A percentile compares a stretch with the other conserved stretches of the same genome.
These are phyloP conservation scores for Drosophila subquinaria DNA, from an alignment of 2,888 invertebrate species.

Conservation along the genomic window DNA sequence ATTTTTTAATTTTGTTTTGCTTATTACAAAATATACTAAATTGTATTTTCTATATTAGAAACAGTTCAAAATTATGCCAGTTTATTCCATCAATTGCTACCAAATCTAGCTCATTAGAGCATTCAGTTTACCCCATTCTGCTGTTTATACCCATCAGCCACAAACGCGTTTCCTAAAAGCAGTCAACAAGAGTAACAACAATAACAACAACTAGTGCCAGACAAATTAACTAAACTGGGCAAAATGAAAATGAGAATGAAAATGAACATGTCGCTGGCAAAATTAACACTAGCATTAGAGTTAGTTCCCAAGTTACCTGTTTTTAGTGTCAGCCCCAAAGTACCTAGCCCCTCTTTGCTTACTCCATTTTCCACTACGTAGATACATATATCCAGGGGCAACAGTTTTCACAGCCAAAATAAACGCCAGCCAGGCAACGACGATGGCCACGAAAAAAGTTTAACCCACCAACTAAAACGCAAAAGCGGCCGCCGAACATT, in stretches of 20 bases:
- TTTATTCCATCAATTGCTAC: neutral
- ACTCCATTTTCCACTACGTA: neutral
- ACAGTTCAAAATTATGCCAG: neutral
- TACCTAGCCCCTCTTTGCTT: neutral
- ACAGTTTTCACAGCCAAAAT: slow-evolving; percentile 64
- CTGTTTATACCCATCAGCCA: neutral
- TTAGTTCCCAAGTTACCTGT: slow-evolving; percentile 40
- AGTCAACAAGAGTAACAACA: slow-evolving; percentile 16
- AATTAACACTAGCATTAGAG: slow-evolving; percentile 65
- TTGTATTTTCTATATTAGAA: neutral
- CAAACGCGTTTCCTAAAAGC: slow-evolving; percentile 4
- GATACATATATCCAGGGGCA: slow-evolving; percentile 40
- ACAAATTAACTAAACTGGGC: slow-evolving; percentile 33
- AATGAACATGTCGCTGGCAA: slow-evolving; percentile 62
- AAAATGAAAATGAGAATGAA: slow-evolving; percentile 43
- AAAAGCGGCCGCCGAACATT: slow-evolving; percentile 37
- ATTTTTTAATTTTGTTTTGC: neutral
- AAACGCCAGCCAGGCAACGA: slow-evolving; percentile 61
- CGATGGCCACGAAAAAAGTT: slow-evolving; percentile 14
- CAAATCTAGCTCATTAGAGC: slow-evolving; percentile 18
- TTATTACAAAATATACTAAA: neutral
- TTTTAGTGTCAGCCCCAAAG: neutral
- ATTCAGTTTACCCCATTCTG: slow-evolving; percentile 7
- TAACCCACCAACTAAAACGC: slow-evolving; percentile 31
- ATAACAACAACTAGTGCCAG: slow-evolving; percentile 10